A percentile compares a stretch with the other conserved stretches of the same genome.
These are phyloP conservation scores for Calcarius lapponicus DNA, from an alignment of 2,797 vertebrate genomes.

Conservation along the genomic window DNA sequence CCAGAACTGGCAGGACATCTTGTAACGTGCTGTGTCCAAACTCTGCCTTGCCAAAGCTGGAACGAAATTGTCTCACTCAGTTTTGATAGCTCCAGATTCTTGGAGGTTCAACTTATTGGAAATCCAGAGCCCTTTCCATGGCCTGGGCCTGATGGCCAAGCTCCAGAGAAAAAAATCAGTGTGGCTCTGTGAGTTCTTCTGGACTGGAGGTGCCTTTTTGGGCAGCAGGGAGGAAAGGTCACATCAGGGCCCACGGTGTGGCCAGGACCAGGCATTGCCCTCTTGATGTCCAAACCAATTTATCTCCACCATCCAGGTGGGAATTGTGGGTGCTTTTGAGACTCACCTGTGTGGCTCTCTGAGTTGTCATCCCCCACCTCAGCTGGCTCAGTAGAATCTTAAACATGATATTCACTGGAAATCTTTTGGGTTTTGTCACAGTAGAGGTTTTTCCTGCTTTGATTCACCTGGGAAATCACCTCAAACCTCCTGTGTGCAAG, in stretches of 20 bases:
- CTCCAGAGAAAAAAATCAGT: background rate
- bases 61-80: background rate
- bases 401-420: background rate
- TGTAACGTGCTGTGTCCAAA: slow-evolving; percentile 37
- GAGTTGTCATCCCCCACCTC: fast-evolving
- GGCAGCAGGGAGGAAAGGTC: background rate
- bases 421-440: background rate
- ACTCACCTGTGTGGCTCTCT: background rate
- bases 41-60: background rate
- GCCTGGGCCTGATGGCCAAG: background rate
- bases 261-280: background rate
- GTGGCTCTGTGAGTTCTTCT: background rate
- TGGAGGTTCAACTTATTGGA: slow-evolving; percentile 39
- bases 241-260: background rate
- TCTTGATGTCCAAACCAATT: background rate
- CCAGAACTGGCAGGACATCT: slow-evolving; percentile 55
- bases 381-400: background rate
- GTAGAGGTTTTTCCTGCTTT: background rate
- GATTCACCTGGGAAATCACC: background rate
- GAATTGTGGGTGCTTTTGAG: background rate
- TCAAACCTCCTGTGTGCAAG: background rate
- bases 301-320: background rate
- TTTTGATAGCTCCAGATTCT: slow-evolving; percentile 38
- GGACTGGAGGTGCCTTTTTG: background rate
- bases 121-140: slow-evolving; percentile 33